These are phyloP conservation scores for Epinephelus moara DNA, from an alignment of 2,113 vertebrate genomes.

Conservation along the genomic window DNA sequence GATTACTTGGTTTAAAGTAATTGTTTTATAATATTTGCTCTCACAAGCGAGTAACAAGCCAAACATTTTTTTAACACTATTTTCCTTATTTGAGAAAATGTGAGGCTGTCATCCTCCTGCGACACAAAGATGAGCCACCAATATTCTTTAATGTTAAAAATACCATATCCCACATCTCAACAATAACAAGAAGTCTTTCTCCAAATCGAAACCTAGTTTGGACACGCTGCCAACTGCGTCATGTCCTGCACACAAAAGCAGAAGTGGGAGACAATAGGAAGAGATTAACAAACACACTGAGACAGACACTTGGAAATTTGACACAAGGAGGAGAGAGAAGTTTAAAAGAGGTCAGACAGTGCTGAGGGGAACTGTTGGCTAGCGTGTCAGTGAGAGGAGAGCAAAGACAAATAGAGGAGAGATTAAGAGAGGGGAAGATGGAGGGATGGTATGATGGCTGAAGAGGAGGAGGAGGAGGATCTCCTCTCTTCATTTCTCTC, in stretches of 20 bases:
- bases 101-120: background rate
- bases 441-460: constrained; percentile 40
- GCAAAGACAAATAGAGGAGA: constrained; percentile 55
- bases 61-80: background rate
- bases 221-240: background rate
- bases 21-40: too few relatives aligned
- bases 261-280: constrained; percentile 23
- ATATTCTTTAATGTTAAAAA: background rate
- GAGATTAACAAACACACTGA: constrained; percentile 18
- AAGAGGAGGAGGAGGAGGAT: constrained; percentile 34
- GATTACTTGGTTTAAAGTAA: too few relatives aligned
- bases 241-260: background rate
- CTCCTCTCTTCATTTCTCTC: constrained; percentile 6
- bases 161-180: background rate
- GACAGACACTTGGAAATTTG: constrained; percentile 16
- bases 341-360: constrained; percentile 54
- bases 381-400: constrained; percentile 58
- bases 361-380: constrained; percentile 43
- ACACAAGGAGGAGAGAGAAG: constrained; percentile 1
- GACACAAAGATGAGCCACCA: constrained; percentile 5
- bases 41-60: too few relatives aligned
- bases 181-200: background rate
- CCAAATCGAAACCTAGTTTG: background rate
- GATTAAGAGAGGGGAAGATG: constrained; percentile 31
- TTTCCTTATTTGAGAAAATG: background rate